Conservation (phyloP, 2,888 invertebrate species). For the Ichneumon xanthorius region DNA sequence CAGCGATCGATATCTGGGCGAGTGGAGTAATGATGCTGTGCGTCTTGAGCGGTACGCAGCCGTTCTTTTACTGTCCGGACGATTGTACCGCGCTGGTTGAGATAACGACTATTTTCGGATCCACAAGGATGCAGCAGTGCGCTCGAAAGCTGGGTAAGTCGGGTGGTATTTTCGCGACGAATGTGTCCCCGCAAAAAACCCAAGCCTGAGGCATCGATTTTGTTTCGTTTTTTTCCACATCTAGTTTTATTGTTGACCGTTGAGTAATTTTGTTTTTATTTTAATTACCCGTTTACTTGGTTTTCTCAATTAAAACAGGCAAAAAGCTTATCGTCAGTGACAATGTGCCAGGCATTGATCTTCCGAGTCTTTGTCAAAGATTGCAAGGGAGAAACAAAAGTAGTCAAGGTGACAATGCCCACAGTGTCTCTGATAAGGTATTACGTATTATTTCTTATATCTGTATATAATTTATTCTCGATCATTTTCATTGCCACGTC, state of each 20-base stretch:
- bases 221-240: constrained; percentile 12
- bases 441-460: constrained; percentile 64
- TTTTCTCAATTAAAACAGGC: constrained; percentile 78
- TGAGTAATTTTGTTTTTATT: constrained; percentile 52
- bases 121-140: constrained; percentile 88
- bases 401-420: constrained; percentile 50
- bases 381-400: constrained; percentile 78
- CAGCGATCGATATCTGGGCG: constrained; percentile 96
- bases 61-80: constrained; percentile 93
- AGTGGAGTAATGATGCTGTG: constrained; percentile 93
- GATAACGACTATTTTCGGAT: constrained; percentile 92
- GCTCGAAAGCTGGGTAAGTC: constrained; percentile 88
- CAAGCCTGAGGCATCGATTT: not conserved
- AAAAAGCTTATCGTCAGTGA: constrained; percentile 86
- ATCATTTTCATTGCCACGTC: constrained; percentile 1
- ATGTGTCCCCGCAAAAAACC: not conserved
- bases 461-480: constrained; percentile 56
- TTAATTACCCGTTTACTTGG: constrained; percentile 51
- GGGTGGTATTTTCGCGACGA: constrained; percentile 1
- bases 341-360: constrained; percentile 85
- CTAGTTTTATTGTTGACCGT: not conserved
- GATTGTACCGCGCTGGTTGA: constrained; percentile 93
- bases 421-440: constrained; percentile 76
- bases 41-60: constrained; percentile 92
- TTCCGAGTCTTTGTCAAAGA: constrained; percentile 80